Conservation (phyloP, 1,140 invertebrate species). For the Phymastichus coffea region DNA sequence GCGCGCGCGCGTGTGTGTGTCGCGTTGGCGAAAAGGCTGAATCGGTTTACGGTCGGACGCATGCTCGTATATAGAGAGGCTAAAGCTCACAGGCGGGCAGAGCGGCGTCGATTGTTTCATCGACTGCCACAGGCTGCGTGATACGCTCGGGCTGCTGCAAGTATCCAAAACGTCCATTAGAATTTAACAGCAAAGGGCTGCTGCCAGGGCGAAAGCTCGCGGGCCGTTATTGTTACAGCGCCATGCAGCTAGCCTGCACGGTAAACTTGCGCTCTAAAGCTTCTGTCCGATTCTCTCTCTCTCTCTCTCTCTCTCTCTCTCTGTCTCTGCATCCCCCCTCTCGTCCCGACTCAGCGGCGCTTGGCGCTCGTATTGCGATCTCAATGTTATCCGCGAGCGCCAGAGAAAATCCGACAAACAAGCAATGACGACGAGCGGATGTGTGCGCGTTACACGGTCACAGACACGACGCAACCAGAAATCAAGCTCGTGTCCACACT, state of each 20-base stretch:
- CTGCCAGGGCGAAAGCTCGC: background rate
- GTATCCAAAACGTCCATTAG: constrained; percentile 6
- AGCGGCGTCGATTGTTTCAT: constrained; percentile 6
- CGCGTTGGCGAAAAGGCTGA: background rate
- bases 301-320: too few species aligned
- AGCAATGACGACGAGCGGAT: background rate
- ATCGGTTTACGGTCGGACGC: background rate
- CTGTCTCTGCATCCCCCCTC: too few species aligned
- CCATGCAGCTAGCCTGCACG: too few species aligned
- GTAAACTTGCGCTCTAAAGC: constrained; percentile 6
- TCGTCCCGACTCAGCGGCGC: too few species aligned
- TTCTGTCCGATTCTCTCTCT: background rate
- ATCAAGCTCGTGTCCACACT: too few species aligned
- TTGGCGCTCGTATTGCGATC: too few species aligned
- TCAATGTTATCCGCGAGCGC: constrained; percentile 5
- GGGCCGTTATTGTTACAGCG: background rate
- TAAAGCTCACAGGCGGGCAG: background rate
- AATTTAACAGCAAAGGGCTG: background rate
- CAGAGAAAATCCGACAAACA: constrained; percentile 14
- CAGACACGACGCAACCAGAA: background rate
- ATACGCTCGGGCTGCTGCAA: background rate
- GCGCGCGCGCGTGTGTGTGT: background rate
- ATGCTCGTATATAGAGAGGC: background rate
- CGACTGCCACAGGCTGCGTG: background rate
- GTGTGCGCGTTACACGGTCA: background rate